phyloP scores from a whole-genome alignment of 1,140 invertebrate species.

The Olivierus martensii region DNA sequence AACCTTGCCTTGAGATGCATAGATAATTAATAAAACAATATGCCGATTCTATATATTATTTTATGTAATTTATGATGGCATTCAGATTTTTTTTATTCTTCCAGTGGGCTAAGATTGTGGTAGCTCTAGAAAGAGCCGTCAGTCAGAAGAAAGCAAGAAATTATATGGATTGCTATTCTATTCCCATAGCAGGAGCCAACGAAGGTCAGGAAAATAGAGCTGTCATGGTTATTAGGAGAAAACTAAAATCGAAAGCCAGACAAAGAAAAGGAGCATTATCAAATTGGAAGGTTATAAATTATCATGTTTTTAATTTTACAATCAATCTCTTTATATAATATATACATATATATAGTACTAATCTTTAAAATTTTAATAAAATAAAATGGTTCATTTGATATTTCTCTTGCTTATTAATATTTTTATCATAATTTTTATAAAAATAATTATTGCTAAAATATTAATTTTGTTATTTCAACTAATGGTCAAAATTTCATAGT shows the following conservation, averaged over 20 bases:
- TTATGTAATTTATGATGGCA: neutral
- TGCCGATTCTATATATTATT: neutral
- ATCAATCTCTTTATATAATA: too few relatives aligned
- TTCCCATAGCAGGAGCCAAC: conserved; percentile 37
- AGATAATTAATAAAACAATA: too few relatives aligned
- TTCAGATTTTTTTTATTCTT: conserved; percentile 15
- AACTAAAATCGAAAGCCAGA: conserved; percentile 87
- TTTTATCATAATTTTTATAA: too few relatives aligned
- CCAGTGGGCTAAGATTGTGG: conserved; percentile 96
- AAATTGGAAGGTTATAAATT: conserved; percentile 89
- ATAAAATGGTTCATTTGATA: too few relatives aligned
- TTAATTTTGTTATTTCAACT: too few relatives aligned
- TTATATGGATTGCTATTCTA: conserved; percentile 89
- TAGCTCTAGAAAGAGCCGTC: conserved; percentile 83
- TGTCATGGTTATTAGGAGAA: conserved; percentile 95
- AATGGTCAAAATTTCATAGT: too few relatives aligned
- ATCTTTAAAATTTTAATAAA: too few relatives aligned
- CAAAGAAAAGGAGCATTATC: conserved; percentile 89
- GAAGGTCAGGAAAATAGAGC: conserved; percentile 65
- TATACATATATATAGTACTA: too few relatives aligned
- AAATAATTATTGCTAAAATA: too few relatives aligned
- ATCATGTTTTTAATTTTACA: too few relatives aligned
- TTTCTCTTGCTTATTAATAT: too few relatives aligned
- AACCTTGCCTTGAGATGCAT: too few relatives aligned
- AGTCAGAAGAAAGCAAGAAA: conserved; percentile 72